phyloP scores from a whole-genome alignment of 2,888 invertebrate genomes.

The Chymomyza amoena region DNA sequence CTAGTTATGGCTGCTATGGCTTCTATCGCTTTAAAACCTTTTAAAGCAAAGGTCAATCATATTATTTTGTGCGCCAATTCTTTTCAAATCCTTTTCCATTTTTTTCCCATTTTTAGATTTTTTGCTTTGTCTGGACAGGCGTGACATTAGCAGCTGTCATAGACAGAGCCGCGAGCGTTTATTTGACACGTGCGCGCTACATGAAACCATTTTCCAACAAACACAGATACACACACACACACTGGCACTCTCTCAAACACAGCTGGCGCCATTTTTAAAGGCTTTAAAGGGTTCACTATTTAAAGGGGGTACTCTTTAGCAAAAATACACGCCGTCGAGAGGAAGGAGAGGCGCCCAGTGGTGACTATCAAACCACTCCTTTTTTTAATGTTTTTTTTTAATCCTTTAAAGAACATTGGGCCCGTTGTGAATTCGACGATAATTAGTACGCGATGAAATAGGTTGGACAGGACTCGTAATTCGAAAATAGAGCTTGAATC shows the following conservation, averaged over 20 bases:
- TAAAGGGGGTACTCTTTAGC: background rate
- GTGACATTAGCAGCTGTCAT: slow-evolving; percentile 67
- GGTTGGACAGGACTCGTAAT: no score
- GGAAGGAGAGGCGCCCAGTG: no score
- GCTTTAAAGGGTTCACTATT: background rate
- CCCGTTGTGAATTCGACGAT: no score
- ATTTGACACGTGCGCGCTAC: slow-evolving; percentile 39
- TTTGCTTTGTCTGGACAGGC: slow-evolving; percentile 29
- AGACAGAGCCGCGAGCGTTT: slow-evolving; percentile 29
- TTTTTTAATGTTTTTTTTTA: no score
- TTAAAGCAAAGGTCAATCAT: slow-evolving; percentile 31
- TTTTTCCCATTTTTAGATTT: slow-evolving; percentile 2
- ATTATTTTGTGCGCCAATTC: slow-evolving; percentile 16
- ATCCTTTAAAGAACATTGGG: no score
- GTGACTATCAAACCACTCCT: no score
- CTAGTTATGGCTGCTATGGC: background rate
- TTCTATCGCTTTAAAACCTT: background rate
- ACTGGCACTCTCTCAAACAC: background rate
- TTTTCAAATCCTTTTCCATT: slow-evolving; percentile 13
- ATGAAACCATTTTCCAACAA: slow-evolving; percentile 25
- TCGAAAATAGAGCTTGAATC: no score
- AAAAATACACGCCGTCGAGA: background rate
- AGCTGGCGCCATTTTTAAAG: slow-evolving; percentile 30
- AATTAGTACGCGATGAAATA: no score
- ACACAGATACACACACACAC: background rate